Evolutionary conservation across 2,113 vertebrate species (phyloP).

Genomic region (Sorex fumeus): DNA sequence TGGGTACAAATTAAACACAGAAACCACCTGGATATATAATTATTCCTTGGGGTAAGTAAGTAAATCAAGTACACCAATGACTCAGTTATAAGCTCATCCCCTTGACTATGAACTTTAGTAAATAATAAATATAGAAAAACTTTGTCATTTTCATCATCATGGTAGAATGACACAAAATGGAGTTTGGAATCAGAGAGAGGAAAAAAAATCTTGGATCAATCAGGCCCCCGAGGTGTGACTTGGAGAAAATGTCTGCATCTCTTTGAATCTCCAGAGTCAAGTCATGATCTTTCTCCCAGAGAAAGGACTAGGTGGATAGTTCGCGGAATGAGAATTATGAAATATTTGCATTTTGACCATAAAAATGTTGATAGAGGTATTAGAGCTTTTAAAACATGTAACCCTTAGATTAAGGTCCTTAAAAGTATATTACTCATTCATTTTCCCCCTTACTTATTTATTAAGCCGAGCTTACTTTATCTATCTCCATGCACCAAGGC

Average conservation of each 20-base stretch:
- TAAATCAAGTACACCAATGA: constrained; percentile 41
- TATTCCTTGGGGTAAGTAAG: constrained; percentile 49
- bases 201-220: background rate
- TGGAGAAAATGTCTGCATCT: constrained; percentile 48
- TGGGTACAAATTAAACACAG: constrained; percentile 73
- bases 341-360: background rate
- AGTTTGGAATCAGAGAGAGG: background rate
- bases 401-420: background rate
- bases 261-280: constrained; percentile 1
- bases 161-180: background rate
- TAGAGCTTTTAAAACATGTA: background rate
- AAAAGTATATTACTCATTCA: background rate
- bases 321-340: too few relatives aligned
- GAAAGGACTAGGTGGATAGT: too few relatives aligned
- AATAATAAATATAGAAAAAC: background rate
- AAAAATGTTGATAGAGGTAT: background rate
- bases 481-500: background rate
- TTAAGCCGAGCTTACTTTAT: background rate
- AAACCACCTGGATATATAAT: constrained; percentile 63
- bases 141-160: background rate
- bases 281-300: background rate
- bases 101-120: too few relatives aligned
- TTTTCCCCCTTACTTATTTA: background rate
- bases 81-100: background rate
- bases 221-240: background rate